phyloP scores from a whole-genome alignment of 2,888 invertebrate species.

The Hetaerina titia region DNA sequence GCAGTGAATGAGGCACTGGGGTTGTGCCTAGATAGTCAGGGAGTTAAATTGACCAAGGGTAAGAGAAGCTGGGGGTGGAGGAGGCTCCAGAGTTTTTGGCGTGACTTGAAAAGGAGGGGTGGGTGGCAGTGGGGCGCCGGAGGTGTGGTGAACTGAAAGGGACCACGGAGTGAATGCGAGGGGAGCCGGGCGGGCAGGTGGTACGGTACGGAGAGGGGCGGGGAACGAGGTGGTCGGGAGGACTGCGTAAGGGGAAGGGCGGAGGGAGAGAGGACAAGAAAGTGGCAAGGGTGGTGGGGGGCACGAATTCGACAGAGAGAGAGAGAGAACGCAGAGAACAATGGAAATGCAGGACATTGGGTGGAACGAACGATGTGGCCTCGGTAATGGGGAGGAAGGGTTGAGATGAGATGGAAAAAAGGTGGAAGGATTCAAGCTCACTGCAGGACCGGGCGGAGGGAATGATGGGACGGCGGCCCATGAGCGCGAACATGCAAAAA shows the following conservation, averaged over 20 bases:
- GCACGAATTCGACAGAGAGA: neutral
- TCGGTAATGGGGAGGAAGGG: neutral
- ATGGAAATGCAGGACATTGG: neutral
- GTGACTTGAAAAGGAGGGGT: slow-evolving; percentile 8
- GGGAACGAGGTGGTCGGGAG: neutral
- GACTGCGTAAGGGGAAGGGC: neutral
- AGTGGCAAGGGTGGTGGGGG: neutral
- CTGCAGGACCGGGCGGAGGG: neutral
- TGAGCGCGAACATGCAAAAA: neutral
- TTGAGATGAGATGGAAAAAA: neutral
- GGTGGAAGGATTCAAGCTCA: neutral
- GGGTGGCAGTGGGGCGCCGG: neutral
- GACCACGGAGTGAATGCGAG: neutral
- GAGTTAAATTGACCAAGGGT: slow-evolving; percentile 7
- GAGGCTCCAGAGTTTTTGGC: slow-evolving; percentile 13
- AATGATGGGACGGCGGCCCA: neutral
- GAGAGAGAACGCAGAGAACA: neutral
- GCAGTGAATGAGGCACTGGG: neutral
- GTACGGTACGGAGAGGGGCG: neutral
- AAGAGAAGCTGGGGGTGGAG: neutral
- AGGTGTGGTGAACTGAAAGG: neutral
- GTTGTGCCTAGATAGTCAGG: slow-evolving; percentile 16
- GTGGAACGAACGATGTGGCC: neutral
- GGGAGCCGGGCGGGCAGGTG: neutral
- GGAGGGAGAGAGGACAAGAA: neutral